phyloP scores from a whole-genome alignment of 2,113 vertebrate genomes.

The Urocolius indicus region DNA sequence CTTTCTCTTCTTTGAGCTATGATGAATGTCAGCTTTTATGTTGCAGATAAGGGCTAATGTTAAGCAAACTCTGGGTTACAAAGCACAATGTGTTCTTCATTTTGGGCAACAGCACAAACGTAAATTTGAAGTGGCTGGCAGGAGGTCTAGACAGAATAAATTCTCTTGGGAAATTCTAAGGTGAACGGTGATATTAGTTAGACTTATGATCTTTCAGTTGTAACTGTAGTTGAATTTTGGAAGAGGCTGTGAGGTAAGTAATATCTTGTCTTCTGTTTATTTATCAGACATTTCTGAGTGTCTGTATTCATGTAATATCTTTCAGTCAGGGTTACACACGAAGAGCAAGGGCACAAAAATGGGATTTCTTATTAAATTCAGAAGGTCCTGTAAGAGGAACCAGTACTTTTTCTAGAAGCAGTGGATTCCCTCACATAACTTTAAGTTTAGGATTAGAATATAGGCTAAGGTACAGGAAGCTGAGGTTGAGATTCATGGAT shows the following conservation, averaged over 20 bases:
- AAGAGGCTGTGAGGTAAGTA: rapidly evolving
- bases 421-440: neutral
- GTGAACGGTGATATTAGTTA: neutral
- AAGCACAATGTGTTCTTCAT: neutral
- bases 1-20: neutral
- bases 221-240: neutral
- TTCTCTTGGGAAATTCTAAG: neutral
- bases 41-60: neutral
- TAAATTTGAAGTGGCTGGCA: neutral
- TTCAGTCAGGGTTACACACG: neutral
- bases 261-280: neutral
- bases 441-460: neutral
- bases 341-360: neutral
- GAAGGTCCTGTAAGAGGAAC: neutral
- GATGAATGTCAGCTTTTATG: neutral
- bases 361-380: neutral
- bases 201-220: neutral
- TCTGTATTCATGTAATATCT: neutral
- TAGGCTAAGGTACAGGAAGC: neutral
- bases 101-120: neutral
- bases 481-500: neutral
- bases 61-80: neutral
- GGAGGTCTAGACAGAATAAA: neutral
- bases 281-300: neutral
- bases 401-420: neutral